Base-by-base conservation (phyloP, 1,140 invertebrate species). In the Cephus cinctus region DNA sequence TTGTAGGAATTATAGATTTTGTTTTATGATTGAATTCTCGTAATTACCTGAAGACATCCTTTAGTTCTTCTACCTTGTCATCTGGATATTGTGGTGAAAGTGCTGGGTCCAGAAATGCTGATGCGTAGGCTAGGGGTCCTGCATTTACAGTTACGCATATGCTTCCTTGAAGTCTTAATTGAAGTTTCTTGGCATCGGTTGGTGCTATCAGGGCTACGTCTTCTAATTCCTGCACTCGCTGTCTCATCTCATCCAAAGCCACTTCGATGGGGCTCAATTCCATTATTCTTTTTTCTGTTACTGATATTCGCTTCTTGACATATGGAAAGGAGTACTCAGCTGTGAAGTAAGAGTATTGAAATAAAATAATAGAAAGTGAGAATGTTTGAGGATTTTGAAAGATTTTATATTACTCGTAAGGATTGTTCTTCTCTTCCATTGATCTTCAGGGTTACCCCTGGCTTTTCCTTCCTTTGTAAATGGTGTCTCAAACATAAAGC, bases 121-220 rank as follows among this genome's bases (percentile, higher is more conserved):
- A 85, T 1, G 94, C 94, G 75, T 96, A 97, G 2, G 92, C 92
- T 35, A 96, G 71, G 1, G 94, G 94, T 20, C 94, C 94, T n/a
- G 92, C 92, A 78, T 97, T 94, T 0, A 97, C 94, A 69, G 94
- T 92, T 6, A 94, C 91, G 66, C 90, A 93, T 48, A 96, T 87
- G 65, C 87, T 89, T 47, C 92, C 90, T 78, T 96, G 92, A 19
- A 97, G 78, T 56, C 87, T 84, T 3, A 97, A 79, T 71, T 97
- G 93, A 18, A 97, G 69, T 71, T 92, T 93, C 71, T 94, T 96
- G 0, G 89, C 80, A 76, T 96, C 93, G 0, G 86, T 85, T 12
- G 87, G 83, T 54, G 86, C 82, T 2, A 85, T 82, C 57, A 87
- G 82, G 11, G 94, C 87, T 20, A 94, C 90, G 64, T 95, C 90